Evolutionary conservation across 2,113 vertebrate genomes (phyloP), one percentile per base, ranked within the genome.

Genomic region (Ceuthmochares aereus): DNA sequence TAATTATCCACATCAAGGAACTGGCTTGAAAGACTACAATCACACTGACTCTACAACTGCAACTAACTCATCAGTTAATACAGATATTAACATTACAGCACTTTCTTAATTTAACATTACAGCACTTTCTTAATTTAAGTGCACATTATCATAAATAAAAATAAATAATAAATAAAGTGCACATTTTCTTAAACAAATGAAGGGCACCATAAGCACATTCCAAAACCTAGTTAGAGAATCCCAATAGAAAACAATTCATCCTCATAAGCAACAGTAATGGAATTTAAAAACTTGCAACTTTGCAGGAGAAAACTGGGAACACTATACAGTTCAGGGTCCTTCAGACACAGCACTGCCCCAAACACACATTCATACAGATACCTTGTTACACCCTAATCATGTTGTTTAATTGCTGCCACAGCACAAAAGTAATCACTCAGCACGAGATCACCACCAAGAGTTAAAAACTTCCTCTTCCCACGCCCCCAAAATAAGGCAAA

Each of bases 1-100:
- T 80, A 67, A 67, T 59, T 69, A 87, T 37, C 40, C 63, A 84
- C 54, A 75, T 34, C 49, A 78, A 94, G 37, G 25, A 89, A 82
- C 10, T 42, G 22, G n/a, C 29, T 52, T 78, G 36, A 84, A 91
- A 87, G 30, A 56, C 70, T 49, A 3, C 29, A 84, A 12, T 59
- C 51, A 21, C 56, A 64, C 17, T 54, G 40, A 91, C 75, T 52
- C 16, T 89, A 30, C 40, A 73, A 49, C 13, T 76, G 52, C 66
- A n/a, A 80, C 72, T 45, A 84, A 22, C 47, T 17, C 9, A 75
- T 42, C 47, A 78, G 34, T 76, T 72, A 89, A 83, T 21, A 60
- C 8, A 67, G 64, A 30, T 51, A 79, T 11, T 68, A 89, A 78
- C 56, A 27, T 75, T 74, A 87, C 37, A 81, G 13, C 23, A 62